Percentiles rank a stretch among this genome's conserved stretches.
These are phyloP conservation scores for Urocolius indicus DNA, from an alignment of 2,113 vertebrate genomes.

Conservation along the genomic window DNA sequence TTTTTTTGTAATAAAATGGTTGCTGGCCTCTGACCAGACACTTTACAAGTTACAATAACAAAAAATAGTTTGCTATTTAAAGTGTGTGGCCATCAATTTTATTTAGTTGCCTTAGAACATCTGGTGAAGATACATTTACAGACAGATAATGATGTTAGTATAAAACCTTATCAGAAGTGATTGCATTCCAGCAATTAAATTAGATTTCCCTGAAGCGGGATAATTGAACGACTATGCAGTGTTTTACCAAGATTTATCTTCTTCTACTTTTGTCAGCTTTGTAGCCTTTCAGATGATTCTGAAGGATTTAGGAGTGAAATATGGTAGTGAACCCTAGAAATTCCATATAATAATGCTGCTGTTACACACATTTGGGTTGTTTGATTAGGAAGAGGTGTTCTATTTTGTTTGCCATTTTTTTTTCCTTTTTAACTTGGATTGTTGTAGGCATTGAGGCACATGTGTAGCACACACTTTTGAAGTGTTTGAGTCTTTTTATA, in stretches of 20 bases:
- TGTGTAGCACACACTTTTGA: background rate
- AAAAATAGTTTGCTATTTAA: slow-evolving; percentile 32
- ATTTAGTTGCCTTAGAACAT: slow-evolving; percentile 45
- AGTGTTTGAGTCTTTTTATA: background rate
- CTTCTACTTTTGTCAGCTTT: slow-evolving; percentile 39
- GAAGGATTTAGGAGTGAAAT: background rate
- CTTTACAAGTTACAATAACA: background rate
- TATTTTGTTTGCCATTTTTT: background rate
- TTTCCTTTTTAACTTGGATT: background rate
- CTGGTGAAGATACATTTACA: slow-evolving; percentile 52
- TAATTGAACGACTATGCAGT: slow-evolving; percentile 69
- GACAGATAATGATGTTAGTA: slow-evolving; percentile 57
- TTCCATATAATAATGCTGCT: background rate
- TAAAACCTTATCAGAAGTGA: slow-evolving; percentile 69
- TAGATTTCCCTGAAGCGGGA: slow-evolving; percentile 63
- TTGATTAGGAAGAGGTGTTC: background rate
- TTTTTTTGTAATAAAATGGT: background rate
- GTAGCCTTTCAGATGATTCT: background rate
- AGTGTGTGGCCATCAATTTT: background rate
- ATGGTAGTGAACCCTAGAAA: background rate
- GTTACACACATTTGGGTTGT: background rate
- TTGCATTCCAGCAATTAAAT: slow-evolving; percentile 73
- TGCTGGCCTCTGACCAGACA: background rate
- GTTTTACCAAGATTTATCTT: slow-evolving; percentile 74
- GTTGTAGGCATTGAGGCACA: background rate